Base-by-base conservation (phyloP, 1,140 invertebrate genomes). In the Nephotettix cincticeps region DNA sequence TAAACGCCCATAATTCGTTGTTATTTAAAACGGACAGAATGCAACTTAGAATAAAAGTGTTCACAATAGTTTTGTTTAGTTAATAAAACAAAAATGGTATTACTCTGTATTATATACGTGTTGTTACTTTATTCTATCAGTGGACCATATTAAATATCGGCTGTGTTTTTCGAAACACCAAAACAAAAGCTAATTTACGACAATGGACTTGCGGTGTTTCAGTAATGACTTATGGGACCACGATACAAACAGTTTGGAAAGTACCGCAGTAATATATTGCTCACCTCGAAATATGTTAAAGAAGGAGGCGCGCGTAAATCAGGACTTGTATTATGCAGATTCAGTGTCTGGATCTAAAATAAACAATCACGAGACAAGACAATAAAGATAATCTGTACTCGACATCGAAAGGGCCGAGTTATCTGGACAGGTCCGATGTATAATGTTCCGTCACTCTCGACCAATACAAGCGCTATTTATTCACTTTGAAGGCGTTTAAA, bases 361-460 rank as follows among this genome's bases (percentile, higher is more conserved):
- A 61, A 51, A 51, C 47, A 51, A 51, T 51, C 47, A 51, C 47
- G 14, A 6, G 32, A 61, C 56, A 61, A 61, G 56, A 61, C 56
- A 61, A 61, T 61, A 61, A 61, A 61, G 56, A 61, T 61, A 61
- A 61, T 61, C 56, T 61, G 56, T 61, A 27, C 56, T 25, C 56
- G 25, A 61, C 56, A 61, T 61, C 56, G 56, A 61, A 61, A 11
- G 56, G 21, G 56, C 25, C 13, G 25, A 61, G 56, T 61, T 61
- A 61, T 61, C 23, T 21, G 14, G 56, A 27, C 56, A 3, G 21
- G 56, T 27, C 28, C 56, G 28, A 61, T 61, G 25, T 61, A 61
- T 61, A 61, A 28, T 61, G 56, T 61, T 27, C 56, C 56, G 25
- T 61, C 56, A 61, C 23, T 51, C 47, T 6, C 6, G 19, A 3